Conservation (phyloP, 2,797 vertebrate species). For the Poeciliopsis presidionis region DNA sequence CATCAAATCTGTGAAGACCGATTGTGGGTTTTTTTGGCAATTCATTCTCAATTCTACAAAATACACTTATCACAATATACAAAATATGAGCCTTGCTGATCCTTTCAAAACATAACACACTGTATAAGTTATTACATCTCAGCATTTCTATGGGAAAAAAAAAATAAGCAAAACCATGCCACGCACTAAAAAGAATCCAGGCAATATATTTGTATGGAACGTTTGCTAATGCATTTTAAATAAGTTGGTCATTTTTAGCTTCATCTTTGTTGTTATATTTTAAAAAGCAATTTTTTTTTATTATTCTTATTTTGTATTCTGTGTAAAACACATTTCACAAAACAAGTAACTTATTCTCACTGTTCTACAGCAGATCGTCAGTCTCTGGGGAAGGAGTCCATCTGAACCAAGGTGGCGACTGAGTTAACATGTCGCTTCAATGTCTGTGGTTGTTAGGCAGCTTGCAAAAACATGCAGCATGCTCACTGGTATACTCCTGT, state of each 20-base stretch:
- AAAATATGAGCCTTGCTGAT: background rate
- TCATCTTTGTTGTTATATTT: no score
- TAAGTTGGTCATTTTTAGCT: background rate
- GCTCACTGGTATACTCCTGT: no score
- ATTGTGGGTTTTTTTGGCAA: background rate
- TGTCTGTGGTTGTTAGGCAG: background rate
- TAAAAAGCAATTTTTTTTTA: background rate
- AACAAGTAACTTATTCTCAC: background rate
- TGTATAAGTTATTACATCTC: background rate
- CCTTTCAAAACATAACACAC: background rate
- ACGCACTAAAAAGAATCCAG: background rate
- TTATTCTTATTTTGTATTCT: background rate
- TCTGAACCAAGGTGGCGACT: background rate
- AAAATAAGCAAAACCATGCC: background rate
- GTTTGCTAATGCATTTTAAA: background rate
- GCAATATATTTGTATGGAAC: background rate
- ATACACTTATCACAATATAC: background rate
- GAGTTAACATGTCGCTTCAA: background rate
- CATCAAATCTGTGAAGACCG: background rate
- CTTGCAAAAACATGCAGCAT: background rate
- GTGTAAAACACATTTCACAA: background rate
- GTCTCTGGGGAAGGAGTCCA: background rate
- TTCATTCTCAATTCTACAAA: background rate
- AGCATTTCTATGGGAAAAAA: background rate
- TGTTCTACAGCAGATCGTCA: background rate